Evolutionary conservation across 2,888 invertebrate species (phyloP), one percentile per base, ranked within the genome.

Genomic region (Plutella xylostella): DNA sequence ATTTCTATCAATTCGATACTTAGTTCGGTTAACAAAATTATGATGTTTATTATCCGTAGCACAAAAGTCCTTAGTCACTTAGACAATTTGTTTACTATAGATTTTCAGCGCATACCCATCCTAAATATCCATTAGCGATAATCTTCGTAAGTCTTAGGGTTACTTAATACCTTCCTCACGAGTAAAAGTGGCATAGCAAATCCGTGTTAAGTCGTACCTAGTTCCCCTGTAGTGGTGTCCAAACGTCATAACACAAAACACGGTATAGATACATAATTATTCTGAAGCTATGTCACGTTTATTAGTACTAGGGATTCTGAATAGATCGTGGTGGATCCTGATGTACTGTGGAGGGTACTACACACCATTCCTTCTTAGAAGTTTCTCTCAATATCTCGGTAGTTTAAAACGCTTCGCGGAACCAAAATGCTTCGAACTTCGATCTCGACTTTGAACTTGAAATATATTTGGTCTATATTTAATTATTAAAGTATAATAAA

Each of bases 361-460:
- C 9, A 9, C 15, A 21, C 17, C 14, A 22, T 15, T 39, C n/a
- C 9, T 21, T 39, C 22, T 39, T 39, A 25, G 39, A 39, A 25
- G 7, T 28, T 12, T 28, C 18, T 28, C 22, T 39, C 39, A 39
- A 39, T 33, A 21, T 39, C 22, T 39, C 15, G 15, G 14, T 25
- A 39, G 39, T 14, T n/a, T 37, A 40, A 31, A 40, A 18, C n/a
- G 42, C 42, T 42, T 42, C 19, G 42, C 42, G 21, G 31, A 19
- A 41, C 41, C 28, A 42, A 31, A 31, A 42, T 31, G 42, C 42
- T 42, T 42, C 42, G 3, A 17, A 18, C 31, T 19, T 42, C 42
- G 42, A 42, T 31, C 42, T 42, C 31, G 17, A 18, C 17, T 37
- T 9, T 12, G 6, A 40, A 40, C 42, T 30, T 42, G 20, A 31